Evolutionary conservation across 2,888 invertebrate species (phyloP).

Genomic region (Heteromurus nitidus): DNA sequence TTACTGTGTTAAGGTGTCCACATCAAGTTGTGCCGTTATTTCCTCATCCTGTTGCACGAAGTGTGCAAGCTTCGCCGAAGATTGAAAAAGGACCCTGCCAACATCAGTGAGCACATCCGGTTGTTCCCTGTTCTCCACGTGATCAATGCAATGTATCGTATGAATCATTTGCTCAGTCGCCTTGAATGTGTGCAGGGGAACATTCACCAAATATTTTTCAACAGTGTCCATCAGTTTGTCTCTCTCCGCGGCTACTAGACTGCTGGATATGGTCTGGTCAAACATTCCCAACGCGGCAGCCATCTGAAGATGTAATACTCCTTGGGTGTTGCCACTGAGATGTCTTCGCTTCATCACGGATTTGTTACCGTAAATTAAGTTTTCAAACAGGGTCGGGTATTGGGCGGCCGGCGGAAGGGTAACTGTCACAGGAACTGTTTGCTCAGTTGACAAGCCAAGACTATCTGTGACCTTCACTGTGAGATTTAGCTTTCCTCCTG

Average conservation of each 20-base stretch:
- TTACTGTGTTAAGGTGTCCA: conserved; percentile 31
- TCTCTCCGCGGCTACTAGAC: background rate
- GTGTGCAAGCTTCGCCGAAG: conserved; percentile 17
- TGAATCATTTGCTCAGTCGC: conserved; percentile 26
- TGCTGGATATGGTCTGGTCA: background rate
- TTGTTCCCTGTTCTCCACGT: background rate
- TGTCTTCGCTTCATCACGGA: conserved; percentile 16
- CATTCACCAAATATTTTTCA: background rate
- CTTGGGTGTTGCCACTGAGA: conserved; percentile 47
- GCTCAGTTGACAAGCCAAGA: conserved; percentile 2
- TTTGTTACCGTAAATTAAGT: background rate
- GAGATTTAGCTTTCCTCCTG: background rate
- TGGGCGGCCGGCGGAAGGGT: background rate
- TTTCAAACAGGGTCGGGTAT: background rate
- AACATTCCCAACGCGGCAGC: conserved; percentile 27
- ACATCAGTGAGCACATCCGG: background rate
- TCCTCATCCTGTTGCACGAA: conserved; percentile 15
- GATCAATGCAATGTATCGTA: conserved; percentile 30
- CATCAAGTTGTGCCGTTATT: background rate
- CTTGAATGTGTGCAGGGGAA: conserved; percentile 22
- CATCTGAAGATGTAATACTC: conserved; percentile 48
- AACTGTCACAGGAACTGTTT: background rate
- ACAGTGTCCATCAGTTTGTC: background rate
- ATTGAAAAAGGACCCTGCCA: background rate
- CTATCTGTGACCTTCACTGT: conserved; percentile 4